These are phyloP conservation scores for Idaea straminata DNA, from an alignment of 2,888 invertebrate genomes.

Conservation along the genomic window DNA sequence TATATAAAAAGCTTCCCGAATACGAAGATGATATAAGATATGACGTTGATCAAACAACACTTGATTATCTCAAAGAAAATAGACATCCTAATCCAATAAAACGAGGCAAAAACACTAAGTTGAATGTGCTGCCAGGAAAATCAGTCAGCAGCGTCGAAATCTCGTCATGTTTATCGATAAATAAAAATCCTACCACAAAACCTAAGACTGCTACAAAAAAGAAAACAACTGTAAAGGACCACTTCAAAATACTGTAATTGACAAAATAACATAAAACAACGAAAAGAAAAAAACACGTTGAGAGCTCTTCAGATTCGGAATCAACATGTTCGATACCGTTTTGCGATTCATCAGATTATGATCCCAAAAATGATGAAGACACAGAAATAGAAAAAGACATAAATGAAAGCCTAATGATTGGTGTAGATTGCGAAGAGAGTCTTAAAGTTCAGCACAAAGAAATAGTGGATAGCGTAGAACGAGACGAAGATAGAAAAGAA, in stretches of 20 bases:
- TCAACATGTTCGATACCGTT: neutral
- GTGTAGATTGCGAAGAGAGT: too few species aligned
- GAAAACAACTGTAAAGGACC: too few species aligned
- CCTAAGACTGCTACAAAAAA: too few species aligned
- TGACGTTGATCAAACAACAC: constrained; percentile 7
- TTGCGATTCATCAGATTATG: constrained; percentile 3
- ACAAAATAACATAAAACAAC: neutral
- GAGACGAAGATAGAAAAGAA: too few species aligned
- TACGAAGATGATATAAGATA: constrained; percentile 3
- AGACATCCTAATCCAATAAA: constrained; percentile 9
- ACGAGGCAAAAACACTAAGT: constrained; percentile 8
- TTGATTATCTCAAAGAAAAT: constrained; percentile 12
- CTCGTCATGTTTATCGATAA: too few species aligned
- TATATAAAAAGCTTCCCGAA: constrained; percentile 13
- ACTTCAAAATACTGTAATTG: too few species aligned
- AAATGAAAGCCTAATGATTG: too few species aligned
- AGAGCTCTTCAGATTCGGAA: neutral
- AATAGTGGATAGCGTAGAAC: too few species aligned
- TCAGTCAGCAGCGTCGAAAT: constrained; percentile 4
- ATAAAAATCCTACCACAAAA: too few species aligned
- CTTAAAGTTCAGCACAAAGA: too few species aligned
- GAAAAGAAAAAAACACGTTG: neutral
- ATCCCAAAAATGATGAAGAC: neutral
- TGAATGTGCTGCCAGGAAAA: constrained; percentile 7
- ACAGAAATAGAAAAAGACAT: too few species aligned